Evolutionary conservation across 1,140 invertebrate species (phyloP).

Genomic region (Neodiprion pinetum): DNA sequence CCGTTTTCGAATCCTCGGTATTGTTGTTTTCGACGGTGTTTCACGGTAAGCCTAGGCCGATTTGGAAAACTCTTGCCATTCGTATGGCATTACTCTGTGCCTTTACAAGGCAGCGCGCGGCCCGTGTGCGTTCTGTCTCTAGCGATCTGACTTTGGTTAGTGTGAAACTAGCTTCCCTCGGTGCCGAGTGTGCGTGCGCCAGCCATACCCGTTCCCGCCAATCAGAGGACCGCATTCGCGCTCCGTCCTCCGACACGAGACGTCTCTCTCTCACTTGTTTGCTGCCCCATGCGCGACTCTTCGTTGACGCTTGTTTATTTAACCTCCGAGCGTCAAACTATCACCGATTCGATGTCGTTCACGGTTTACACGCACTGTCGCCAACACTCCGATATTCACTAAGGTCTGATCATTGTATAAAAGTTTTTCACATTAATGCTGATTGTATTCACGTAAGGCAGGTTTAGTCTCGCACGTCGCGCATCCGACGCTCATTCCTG

Average conservation of each 20-base stretch:
- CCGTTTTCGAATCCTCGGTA: neutral
- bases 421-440: neutral
- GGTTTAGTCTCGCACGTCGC: neutral
- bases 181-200: conserved; percentile 27
- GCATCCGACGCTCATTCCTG: conserved; percentile 15
- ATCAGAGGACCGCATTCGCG: conserved; percentile 32
- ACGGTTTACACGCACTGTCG: too few relatives aligned
- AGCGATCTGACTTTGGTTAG: conserved; percentile 4
- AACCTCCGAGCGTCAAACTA: neutral
- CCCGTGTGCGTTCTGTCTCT: neutral
- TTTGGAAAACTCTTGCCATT: neutral
- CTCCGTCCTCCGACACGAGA: conserved; percentile 1
- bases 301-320: conserved; percentile 9
- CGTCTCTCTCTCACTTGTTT: conserved; percentile 17
- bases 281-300: conserved; percentile 15
- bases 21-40: neutral
- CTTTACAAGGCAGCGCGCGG: conserved; percentile 52
- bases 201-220: conserved; percentile 39
- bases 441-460: neutral
- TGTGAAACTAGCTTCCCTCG: neutral
- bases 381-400: neutral
- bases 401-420: neutral
- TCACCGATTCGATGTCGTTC: too few relatives aligned
- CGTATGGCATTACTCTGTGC: conserved; percentile 29
- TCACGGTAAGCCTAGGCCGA: neutral